These are phyloP conservation scores for Melanostigma gelatinosum DNA, from an alignment of 2,113 vertebrate species.

Conservation along the genomic window DNA sequence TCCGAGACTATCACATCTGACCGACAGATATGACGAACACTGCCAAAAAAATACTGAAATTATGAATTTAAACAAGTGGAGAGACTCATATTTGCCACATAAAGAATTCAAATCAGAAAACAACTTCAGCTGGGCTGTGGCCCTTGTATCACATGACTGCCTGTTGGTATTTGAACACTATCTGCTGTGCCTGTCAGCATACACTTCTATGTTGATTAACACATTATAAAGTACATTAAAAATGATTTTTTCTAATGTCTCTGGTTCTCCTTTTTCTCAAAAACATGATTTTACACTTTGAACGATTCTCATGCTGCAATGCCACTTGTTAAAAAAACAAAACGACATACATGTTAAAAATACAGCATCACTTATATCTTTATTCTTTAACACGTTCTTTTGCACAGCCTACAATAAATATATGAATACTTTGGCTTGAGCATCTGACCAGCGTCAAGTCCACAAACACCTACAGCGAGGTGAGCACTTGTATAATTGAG, in stretches of 20 bases:
- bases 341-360: not conserved
- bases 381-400: conserved; percentile 7
- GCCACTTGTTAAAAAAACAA: not conserved
- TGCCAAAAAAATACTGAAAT: too few species aligned
- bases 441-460: conserved; percentile 16
- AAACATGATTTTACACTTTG: not conserved
- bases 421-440: conserved; percentile 52
- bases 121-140: not conserved
- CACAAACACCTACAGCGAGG: not conserved
- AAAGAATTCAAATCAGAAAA: not conserved
- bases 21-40: too few species aligned
- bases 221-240: not conserved
- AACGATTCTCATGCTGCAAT: not conserved
- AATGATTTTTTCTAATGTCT: not conserved
- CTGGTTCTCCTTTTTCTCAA: not conserved
- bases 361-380: conserved; percentile 23
- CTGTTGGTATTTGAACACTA: not conserved
- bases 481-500: not conserved
- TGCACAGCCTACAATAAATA: conserved; percentile 31
- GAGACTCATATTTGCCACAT: not conserved
- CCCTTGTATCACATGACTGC: not conserved
- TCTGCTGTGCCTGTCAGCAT: not conserved
- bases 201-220: not conserved
- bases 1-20: too few species aligned
- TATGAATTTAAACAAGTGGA: not conserved